These are phyloP conservation scores for Lasaia peninsularis DNA, from an alignment of 1,140 invertebrate genomes.

Conservation along the genomic window DNA sequence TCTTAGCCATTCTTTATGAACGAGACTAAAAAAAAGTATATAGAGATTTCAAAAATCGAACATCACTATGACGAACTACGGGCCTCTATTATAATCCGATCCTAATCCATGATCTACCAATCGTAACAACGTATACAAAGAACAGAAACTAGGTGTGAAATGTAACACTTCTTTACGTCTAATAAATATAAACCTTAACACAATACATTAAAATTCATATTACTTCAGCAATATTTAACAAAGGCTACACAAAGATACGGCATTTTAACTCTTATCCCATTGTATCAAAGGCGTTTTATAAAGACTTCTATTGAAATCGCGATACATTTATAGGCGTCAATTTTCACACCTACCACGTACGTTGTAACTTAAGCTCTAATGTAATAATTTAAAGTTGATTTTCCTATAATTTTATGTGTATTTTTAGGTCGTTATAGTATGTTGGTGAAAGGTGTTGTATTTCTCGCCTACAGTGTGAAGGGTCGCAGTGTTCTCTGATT, in stretches of 20 bases:
- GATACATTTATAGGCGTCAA: constrained; percentile 59
- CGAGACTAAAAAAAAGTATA: constrained; percentile 3
- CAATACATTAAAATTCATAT: constrained; percentile 21
- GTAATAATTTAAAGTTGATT: constrained; percentile 2
- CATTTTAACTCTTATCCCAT: constrained; percentile 30
- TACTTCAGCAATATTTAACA: constrained; percentile 26
- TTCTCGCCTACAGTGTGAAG: constrained; percentile 72
- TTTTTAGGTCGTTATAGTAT: constrained; percentile 35
- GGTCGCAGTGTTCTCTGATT: constrained; percentile 53
- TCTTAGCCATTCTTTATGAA: no score
- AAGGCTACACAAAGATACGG: constrained; percentile 23
- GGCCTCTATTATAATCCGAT: constrained; percentile 21
- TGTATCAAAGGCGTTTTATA: constrained; percentile 26
- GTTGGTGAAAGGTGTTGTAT: constrained; percentile 54
- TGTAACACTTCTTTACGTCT: constrained; percentile 46
- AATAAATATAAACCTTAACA: constrained; percentile 22
- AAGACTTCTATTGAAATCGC: constrained; percentile 25
- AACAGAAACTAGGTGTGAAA: constrained; percentile 61
- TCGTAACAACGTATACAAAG: constrained; percentile 35
- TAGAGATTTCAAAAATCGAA: constrained; percentile 16
- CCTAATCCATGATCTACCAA: constrained; percentile 36
- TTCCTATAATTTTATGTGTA: constrained; percentile 13
- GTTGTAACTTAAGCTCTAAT: constrained; percentile 29
- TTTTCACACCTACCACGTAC: constrained; percentile 61
- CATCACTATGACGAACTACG: constrained; percentile 14